A percentile compares a stretch with the other conserved stretches of the same genome.
phyloP scores from a whole-genome alignment of 2,888 invertebrate genomes.

The Lysandra bellargus region DNA sequence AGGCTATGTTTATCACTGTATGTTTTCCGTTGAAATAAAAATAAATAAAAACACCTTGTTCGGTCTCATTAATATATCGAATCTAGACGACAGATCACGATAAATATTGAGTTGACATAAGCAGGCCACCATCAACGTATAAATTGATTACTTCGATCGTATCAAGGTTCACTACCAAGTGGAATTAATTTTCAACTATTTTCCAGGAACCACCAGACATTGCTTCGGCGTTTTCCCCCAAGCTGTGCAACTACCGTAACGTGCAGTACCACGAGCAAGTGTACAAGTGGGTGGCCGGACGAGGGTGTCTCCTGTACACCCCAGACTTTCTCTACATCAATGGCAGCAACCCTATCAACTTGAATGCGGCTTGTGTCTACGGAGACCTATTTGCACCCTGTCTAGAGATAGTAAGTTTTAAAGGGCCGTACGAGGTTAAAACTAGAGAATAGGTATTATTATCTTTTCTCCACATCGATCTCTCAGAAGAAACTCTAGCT shows the following conservation, averaged over 20 bases:
- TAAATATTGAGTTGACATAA: too few species aligned
- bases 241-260: constrained; percentile 68
- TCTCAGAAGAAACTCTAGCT: neutral
- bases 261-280: constrained; percentile 65
- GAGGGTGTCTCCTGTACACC: constrained; percentile 68
- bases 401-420: constrained; percentile 64
- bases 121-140: too few species aligned
- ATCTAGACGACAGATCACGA: too few species aligned
- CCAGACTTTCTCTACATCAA: constrained; percentile 63
- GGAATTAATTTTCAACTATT: neutral
- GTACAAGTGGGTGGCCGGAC: constrained; percentile 70
- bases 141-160: too few species aligned
- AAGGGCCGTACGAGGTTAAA: neutral
- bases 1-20: too few species aligned
- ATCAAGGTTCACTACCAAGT: neutral
- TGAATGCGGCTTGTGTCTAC: constrained; percentile 62
- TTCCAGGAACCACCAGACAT: constrained; percentile 60
- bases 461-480: neutral
- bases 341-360: constrained; percentile 59
- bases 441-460: neutral
- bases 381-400: constrained; percentile 65
- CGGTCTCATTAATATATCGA: too few species aligned
- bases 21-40: too few species aligned
- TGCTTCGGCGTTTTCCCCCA: constrained; percentile 51
- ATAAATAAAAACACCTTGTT: too few species aligned